Conservation (phyloP, 2,797 vertebrate species). For the Muscicapa striata region DNA sequence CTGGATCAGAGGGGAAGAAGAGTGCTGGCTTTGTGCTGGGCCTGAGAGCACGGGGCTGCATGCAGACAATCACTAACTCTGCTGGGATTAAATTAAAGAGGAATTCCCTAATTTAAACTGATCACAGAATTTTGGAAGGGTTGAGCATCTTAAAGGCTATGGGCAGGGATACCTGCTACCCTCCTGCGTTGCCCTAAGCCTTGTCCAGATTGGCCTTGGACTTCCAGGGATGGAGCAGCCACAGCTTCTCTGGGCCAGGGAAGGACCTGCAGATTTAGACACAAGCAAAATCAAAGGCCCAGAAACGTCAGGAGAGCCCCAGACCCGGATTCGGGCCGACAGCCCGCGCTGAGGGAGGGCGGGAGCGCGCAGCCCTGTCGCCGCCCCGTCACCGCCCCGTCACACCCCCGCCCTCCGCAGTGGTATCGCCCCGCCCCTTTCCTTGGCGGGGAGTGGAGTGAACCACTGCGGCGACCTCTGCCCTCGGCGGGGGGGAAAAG, state of each 20-base stretch:
- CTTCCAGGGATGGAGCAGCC: rapidly evolving
- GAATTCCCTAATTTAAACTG: background rate
- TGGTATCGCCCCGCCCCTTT: background rate
- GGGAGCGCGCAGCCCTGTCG: rapidly evolving
- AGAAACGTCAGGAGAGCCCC: rapidly evolving
- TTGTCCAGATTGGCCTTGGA: rapidly evolving
- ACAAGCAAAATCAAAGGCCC: background rate
- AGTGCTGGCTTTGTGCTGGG: rapidly evolving
- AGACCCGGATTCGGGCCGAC: rapidly evolving
- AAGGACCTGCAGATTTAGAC: background rate
- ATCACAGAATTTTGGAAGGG: rapidly evolving
- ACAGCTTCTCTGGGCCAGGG: background rate
- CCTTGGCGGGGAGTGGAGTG: background rate
- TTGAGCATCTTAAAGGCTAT: background rate
- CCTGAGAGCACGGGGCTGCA: rapidly evolving
- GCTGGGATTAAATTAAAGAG: rapidly evolving
- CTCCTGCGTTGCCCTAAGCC: rapidly evolving
- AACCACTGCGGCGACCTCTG: background rate
- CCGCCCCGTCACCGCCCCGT: no score
- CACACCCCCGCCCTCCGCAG: background rate
- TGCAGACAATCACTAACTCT: rapidly evolving
- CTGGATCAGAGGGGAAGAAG: rapidly evolving
- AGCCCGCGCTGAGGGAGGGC: rapidly evolving
- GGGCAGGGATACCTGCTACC: rapidly evolving
- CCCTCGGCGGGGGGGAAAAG: rapidly evolving